A percentile compares a stretch with the other conserved stretches of the same genome.
Evolutionary conservation across 1,140 invertebrate species (phyloP).

Genomic region (Eriocheir sinensis): DNA sequence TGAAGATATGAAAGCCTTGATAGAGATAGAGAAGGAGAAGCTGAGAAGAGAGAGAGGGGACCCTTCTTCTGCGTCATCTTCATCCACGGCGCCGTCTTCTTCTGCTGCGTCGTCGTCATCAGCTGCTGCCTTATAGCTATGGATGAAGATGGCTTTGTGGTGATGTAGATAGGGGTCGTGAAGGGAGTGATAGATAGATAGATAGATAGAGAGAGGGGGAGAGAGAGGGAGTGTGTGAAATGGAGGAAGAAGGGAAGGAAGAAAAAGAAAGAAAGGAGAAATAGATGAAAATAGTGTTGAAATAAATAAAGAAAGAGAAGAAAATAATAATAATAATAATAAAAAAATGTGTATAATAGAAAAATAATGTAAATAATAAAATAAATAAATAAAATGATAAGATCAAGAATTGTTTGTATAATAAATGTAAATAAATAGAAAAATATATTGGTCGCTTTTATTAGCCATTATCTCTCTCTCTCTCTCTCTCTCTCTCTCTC

Average conservation of each 20-base stretch:
- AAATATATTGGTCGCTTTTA: too few species aligned
- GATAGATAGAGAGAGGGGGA: too few species aligned
- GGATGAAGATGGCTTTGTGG: background rate
- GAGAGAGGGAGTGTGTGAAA: background rate
- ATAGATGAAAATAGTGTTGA: background rate
- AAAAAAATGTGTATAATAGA: background rate
- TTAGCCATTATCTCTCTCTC: too few species aligned
- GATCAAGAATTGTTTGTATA: too few species aligned
- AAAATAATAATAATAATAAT: background rate
- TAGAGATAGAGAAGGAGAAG: background rate
- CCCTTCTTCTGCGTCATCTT: background rate
- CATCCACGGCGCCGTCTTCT: too few species aligned
- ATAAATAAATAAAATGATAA: too few species aligned
- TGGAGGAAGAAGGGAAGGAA: too few species aligned
- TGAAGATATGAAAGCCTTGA: background rate
- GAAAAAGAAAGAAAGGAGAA: too few species aligned
- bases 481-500: too few species aligned
- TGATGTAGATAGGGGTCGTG: background rate
- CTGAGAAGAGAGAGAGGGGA: background rate
- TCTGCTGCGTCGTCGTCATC: too few species aligned
- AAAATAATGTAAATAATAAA: background rate
- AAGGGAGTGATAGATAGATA: background rate
- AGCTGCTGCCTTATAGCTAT: too few species aligned
- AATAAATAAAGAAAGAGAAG: background rate
- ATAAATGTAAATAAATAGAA: too few species aligned